Conservation (phyloP, 1,140 invertebrate genomes). For the Saccostrea glomerata region DNA sequence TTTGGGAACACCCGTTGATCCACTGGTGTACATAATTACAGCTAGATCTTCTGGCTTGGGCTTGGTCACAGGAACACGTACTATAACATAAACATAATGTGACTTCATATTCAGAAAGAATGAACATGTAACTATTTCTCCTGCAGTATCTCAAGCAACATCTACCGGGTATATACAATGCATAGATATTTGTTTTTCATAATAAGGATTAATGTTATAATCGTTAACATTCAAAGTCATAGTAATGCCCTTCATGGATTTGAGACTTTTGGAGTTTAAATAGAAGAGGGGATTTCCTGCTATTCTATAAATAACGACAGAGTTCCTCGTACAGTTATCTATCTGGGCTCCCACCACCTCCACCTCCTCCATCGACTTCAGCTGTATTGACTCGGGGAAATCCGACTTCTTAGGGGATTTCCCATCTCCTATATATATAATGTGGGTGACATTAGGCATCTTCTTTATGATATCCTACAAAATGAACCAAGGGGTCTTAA, state of each 20-base stretch:
- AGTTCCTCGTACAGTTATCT: constrained; percentile 67
- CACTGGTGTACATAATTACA: constrained; percentile 80
- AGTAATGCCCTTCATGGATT: too few species aligned
- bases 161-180: not conserved
- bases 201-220: too few species aligned
- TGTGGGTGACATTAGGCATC: constrained; percentile 81
- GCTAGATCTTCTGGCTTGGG: constrained; percentile 75
- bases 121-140: too few species aligned
- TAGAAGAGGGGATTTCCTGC: not conserved
- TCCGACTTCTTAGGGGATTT: constrained; percentile 61
- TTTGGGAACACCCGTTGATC: constrained; percentile 79
- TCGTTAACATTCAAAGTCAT: too few species aligned
- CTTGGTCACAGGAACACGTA: constrained; percentile 68
- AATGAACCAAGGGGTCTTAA: not conserved
- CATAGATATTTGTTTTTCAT: not conserved
- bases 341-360: constrained; percentile 68
- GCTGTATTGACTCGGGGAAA: constrained; percentile 65
- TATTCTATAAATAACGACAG: not conserved
- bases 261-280: too few species aligned
- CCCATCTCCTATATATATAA: constrained; percentile 92
- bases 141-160: too few species aligned
- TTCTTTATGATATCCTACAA: constrained; percentile 65
- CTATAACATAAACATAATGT: constrained; percentile 51
- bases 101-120: too few species aligned
- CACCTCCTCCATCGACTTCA: constrained; percentile 71